phyloP scores from a whole-genome alignment of 1,140 invertebrate genomes.

The Dreissena polymorpha region DNA sequence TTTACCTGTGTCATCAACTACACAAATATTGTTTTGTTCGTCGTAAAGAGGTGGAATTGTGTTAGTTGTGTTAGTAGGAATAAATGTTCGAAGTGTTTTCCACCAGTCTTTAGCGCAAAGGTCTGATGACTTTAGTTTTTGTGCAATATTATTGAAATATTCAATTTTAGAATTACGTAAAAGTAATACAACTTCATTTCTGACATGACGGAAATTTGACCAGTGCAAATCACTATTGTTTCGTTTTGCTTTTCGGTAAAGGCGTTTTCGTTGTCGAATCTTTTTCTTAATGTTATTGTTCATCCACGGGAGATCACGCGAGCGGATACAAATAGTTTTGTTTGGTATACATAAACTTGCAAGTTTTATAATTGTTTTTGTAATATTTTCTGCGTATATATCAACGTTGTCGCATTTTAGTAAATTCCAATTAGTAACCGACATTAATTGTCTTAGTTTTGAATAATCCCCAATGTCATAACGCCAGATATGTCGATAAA shows the following conservation, averaged over 20 bases:
- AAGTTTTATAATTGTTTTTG: conserved; percentile 10
- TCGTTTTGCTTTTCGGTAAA: not conserved
- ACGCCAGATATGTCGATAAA: conserved; percentile 3
- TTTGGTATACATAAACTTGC: conserved; percentile 13
- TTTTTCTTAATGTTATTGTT: not conserved
- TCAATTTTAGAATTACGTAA: not conserved
- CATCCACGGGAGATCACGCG: conserved; percentile 12
- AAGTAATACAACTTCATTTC: conserved; percentile 11
- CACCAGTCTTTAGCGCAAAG: conserved; percentile 15
- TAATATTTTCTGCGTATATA: conserved; percentile 16
- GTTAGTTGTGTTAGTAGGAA: not conserved
- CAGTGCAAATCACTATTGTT: not conserved
- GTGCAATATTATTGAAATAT: not conserved
- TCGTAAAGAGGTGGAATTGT: conserved; percentile 14
- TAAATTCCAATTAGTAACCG: not conserved
- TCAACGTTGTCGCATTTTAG: conserved; percentile 2
- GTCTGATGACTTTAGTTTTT: conserved; percentile 10
- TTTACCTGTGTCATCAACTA: not conserved
- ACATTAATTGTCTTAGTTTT: not conserved
- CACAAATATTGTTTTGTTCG: not conserved
- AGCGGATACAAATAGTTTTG: conserved; percentile 6
- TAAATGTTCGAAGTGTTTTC: conserved; percentile 1
- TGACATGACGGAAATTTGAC: not conserved
- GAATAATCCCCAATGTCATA: conserved; percentile 7
- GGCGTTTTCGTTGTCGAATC: not conserved